phyloP scores from a whole-genome alignment of 2,113 vertebrate genomes.

The Anser brachyrhynchus region DNA sequence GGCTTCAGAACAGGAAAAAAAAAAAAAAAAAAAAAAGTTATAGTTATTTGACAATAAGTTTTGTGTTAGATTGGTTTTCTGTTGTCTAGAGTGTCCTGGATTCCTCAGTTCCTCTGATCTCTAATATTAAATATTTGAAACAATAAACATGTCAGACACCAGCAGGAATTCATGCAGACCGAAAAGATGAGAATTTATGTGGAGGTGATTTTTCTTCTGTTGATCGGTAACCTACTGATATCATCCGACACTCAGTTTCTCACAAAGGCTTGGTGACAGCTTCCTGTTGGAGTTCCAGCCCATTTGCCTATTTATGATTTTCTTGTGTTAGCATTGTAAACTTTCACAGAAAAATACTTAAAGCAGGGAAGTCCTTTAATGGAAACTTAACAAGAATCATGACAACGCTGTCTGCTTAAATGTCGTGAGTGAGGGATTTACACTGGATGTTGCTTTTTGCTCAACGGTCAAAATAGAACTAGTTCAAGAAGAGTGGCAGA shows the following conservation, averaged over 20 bases:
- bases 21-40: too few species aligned
- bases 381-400: not conserved
- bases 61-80: not conserved
- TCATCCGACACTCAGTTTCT: not conserved
- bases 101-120: not conserved
- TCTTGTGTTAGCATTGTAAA: not conserved
- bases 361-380: not conserved
- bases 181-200: not conserved
- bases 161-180: not conserved
- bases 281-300: not conserved
- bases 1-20: not conserved
- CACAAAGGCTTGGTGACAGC: not conserved
- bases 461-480: not conserved
- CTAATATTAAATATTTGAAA: not conserved
- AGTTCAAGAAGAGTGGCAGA: conserved; percentile 15
- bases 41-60: not conserved
- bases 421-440: conserved; percentile 2
- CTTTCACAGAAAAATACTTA: not conserved
- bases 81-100: not conserved
- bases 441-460: not conserved
- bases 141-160: not conserved
- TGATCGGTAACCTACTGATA: not conserved
- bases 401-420: not conserved
- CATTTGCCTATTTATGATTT: not conserved
- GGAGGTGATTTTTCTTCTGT: not conserved